Evolutionary conservation across 2,797 vertebrate species (phyloP), one percentile per base, ranked within the genome.

Genomic region (Enteromius radiatus): DNA sequence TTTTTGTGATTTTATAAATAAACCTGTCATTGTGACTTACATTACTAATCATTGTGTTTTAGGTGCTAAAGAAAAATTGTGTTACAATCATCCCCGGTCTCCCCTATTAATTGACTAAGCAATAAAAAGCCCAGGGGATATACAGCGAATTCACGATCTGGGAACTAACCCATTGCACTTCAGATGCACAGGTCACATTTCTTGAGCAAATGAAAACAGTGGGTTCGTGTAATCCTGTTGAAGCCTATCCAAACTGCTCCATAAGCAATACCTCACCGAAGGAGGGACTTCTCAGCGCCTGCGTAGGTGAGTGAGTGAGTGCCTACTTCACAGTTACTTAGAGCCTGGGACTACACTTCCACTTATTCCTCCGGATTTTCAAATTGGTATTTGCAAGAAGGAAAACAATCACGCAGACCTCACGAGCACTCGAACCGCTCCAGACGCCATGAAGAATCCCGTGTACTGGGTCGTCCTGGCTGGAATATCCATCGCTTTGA

Each of bases 401-500:
- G 1, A 79, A 75, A 63, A 69, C 54, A 65, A 54, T 75, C 74
- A 26, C 75, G 73, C 21, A 23, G 45, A 86, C 31, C 41, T 67
- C 45, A 43, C 54, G 64, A 63, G 52, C 43, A 36, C 21, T 31
- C 54, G 52, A 47, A 38, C 64, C n/a, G 26, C 49, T 38, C 75
- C 75, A 64, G 76, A 65, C 84, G 90, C 80, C 73, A 95, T 95
- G 95, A 91, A 93, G 87, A 94, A 92, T 47, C 92, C 93, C 2
- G 45, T 95, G 90, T 95, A 88, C 88, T 95, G 93, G 93, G 90
- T 92, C 86, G 17, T 94, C 88, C 91, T 95, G 90, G 64, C 91
- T 87, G 94, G 93, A 85, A 92, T 94, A 90, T 86, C 88, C 85
- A 54, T 94, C 88, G 92, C 95, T 89, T 89, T 95, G 88, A 92